Base-by-base conservation (phyloP, 2,888 invertebrate genomes). In the Clunio marinus region DNA sequence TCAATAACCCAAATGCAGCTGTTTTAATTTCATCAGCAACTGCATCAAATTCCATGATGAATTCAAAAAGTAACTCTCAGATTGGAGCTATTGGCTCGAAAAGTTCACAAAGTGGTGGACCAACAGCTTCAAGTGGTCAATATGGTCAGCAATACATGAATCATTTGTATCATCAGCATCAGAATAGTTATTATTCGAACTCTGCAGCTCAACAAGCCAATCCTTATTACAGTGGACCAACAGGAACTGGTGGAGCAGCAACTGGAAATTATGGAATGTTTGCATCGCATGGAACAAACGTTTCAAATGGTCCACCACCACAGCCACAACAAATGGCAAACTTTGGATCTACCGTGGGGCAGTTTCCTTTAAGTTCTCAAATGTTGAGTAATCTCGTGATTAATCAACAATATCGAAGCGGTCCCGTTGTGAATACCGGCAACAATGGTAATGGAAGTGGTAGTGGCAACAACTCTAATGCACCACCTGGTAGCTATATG, bases 21-120 rank as follows among this genome's bases (percentile, higher is more conserved):
- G 90, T 94, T 73, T 85, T 94, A 73, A 93, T 93, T 72, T 91
- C 92, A 41, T 89, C 92, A 71, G 58, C 68, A 7, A 58, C 55
- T 13, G 88, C 90, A 69, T 89, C 92, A 70, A 93, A 92, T 78
- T 90, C 90, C 35, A 82, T 93, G 72, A 93, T 93, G 92, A 91
- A 93, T 3, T 88, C 91, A 37, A 88, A 89, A 70, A 91, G 92
- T 65, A 93, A 93, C 75, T 88, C 90, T 7, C 87, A 87, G 74
- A 89, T 92, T 73, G 91, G 91, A 71, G 91, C 92, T 69, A 92
- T 93, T 73, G 91, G 92, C 57, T 78, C 79, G 8, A 80, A 79
- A 70, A 74, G 74, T 35, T 74, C 74, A 63, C 22, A 68, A 55
- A 76, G 76, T 69, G 75, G 75, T 17, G 73, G 75, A 5, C 70